Conservation (phyloP, 2,888 invertebrate species). For the Phragmatobia fuliginosa region DNA sequence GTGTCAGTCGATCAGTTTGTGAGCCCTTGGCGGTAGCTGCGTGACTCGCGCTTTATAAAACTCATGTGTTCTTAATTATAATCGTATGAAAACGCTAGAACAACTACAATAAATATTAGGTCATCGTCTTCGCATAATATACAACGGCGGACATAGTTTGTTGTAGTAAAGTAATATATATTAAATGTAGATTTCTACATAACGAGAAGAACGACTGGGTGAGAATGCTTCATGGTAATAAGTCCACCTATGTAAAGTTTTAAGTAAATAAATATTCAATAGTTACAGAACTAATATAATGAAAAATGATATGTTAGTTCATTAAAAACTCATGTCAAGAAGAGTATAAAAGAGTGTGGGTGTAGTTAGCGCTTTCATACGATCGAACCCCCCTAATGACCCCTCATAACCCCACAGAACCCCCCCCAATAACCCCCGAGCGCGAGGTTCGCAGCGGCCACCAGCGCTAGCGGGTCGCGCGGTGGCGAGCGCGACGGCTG, state of each 20-base stretch:
- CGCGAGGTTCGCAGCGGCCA: slow-evolving; percentile 44
- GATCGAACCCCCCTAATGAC: slow-evolving; percentile 11
- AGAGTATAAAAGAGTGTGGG: neutral
- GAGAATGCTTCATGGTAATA: no score
- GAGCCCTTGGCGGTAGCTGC: slow-evolving; percentile 43
- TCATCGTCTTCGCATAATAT: neutral
- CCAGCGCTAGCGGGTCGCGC: slow-evolving; percentile 37
- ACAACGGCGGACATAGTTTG: neutral
- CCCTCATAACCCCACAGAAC: no score
- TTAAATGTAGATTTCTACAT: no score
- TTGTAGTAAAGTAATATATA: no score
- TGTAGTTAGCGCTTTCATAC: slow-evolving; percentile 32
- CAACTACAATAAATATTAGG: neutral
- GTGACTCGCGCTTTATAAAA: slow-evolving; percentile 35
- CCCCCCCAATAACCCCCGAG: no score
- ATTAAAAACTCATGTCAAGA: slow-evolving; percentile 1
- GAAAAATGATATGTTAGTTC: slow-evolving; percentile 5
- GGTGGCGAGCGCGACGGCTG: slow-evolving; percentile 25
- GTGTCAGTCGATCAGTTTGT: slow-evolving; percentile 70
- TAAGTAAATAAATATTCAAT: no score
- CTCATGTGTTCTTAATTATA: slow-evolving; percentile 31
- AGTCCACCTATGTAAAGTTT: no score
- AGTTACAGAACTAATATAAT: neutral
- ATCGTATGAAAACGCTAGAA: slow-evolving; percentile 39
- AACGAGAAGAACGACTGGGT: no score